Evolutionary conservation across 2,888 invertebrate genomes (phyloP).

Genomic region (Steinernema hermaphroditum): DNA sequence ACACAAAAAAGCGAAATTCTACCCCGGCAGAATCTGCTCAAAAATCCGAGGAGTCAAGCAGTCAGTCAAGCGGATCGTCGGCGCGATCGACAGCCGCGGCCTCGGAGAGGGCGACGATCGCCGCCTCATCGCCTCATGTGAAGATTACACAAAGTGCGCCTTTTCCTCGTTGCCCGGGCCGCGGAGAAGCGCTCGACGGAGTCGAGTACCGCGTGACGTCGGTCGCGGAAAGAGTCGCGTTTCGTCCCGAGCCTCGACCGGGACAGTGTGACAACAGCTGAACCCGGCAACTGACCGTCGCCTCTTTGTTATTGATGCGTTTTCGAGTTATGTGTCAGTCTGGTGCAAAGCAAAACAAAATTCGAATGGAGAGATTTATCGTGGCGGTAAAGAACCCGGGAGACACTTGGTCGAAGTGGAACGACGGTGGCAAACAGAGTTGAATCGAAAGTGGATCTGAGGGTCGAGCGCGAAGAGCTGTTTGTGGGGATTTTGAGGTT

Average conservation of each 20-base stretch:
- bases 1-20: not conserved
- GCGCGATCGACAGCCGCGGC: not conserved
- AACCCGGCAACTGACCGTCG: slow-evolving; percentile 20
- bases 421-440: not conserved
- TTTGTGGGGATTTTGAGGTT: no score
- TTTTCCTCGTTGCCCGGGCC: not conserved
- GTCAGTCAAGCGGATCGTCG: not conserved
- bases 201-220: slow-evolving; percentile 15
- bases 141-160: slow-evolving; percentile 9
- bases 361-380: not conserved
- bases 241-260: not conserved
- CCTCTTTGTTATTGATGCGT: not conserved
- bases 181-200: not conserved
- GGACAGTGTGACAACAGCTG: not conserved
- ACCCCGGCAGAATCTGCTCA: not conserved
- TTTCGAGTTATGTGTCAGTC: not conserved
- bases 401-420: not conserved
- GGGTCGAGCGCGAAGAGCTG: not conserved
- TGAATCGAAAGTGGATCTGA: not conserved
- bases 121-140: slow-evolving; percentile 18
- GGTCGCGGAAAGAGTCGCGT: not conserved
- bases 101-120: not conserved
- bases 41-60: not conserved
- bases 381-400: not conserved
- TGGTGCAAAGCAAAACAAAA: not conserved